A percentile compares a stretch with the other conserved stretches of the same genome.
phyloP scores from a whole-genome alignment of 2,888 invertebrate species.

The Junonia oenone region DNA sequence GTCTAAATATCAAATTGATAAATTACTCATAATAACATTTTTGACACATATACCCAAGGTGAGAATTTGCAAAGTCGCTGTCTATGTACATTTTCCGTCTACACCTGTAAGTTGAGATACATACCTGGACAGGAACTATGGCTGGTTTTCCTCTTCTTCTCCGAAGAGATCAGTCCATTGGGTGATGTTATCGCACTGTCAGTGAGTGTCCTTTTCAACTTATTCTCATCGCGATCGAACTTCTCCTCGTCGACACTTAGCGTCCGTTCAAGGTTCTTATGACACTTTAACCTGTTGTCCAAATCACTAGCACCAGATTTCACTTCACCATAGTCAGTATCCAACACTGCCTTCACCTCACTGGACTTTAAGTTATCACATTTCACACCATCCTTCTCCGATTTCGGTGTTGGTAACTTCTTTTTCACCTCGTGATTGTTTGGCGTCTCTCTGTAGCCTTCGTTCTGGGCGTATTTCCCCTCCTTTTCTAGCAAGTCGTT shows the following conservation, averaged over 20 bases:
- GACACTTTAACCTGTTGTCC: slow-evolving; percentile 61
- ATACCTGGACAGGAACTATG: slow-evolving; percentile 78
- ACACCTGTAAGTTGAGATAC: slow-evolving; percentile 35
- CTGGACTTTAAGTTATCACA: slow-evolving; percentile 60
- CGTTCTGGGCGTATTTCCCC: slow-evolving; percentile 73
- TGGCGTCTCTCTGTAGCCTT: slow-evolving; percentile 70
- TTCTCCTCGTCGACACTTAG: slow-evolving; percentile 51
- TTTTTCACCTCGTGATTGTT: slow-evolving; percentile 68
- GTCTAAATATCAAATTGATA: background rate
- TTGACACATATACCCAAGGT: background rate
- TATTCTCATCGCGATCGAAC: slow-evolving; percentile 40
- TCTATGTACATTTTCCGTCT: slow-evolving; percentile 9
- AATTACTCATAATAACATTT: slow-evolving; percentile 1
- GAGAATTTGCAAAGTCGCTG: background rate
- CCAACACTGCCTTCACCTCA: slow-evolving; percentile 60
- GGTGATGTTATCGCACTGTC: slow-evolving; percentile 71
- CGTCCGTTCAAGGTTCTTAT: slow-evolving; percentile 61
- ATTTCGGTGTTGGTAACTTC: slow-evolving; percentile 64
- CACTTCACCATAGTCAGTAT: slow-evolving; percentile 51
- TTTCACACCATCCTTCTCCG: slow-evolving; percentile 56
- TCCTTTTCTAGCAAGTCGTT: slow-evolving; percentile 79
- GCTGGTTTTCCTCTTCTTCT: slow-evolving; percentile 83
- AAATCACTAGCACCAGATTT: slow-evolving; percentile 64
- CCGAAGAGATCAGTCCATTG: slow-evolving; percentile 81
- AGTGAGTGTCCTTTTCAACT: slow-evolving; percentile 69